Evolutionary conservation across 2,797 vertebrate species (phyloP).

Genomic region (Valencia hispanica): DNA sequence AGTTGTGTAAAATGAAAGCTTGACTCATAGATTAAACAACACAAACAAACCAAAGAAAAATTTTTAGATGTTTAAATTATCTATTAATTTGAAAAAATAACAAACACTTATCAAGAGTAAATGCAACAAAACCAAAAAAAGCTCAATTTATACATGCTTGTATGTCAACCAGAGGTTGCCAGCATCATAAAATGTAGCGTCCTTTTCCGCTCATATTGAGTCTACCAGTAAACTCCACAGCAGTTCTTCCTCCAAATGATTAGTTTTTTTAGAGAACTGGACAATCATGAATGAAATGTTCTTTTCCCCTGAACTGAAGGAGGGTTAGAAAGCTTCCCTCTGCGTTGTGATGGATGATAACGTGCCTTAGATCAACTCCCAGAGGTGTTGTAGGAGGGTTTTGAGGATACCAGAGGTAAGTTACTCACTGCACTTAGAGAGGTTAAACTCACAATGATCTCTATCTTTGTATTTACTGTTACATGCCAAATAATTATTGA

Average conservation of each 20-base stretch:
- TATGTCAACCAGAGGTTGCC: not conserved
- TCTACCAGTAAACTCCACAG: conserved; percentile 8
- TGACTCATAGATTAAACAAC: not conserved
- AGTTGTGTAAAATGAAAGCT: no score
- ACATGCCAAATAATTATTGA: not conserved
- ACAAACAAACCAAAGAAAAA: not conserved
- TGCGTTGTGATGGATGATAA: conserved; percentile 38
- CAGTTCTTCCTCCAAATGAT: conserved; percentile 25
- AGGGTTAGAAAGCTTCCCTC: conserved; percentile 18
- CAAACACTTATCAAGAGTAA: no score
- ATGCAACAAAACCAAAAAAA: not conserved
- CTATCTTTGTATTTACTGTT: not conserved
- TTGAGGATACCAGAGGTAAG: conserved; percentile 68
- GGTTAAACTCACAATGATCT: conserved; percentile 10
- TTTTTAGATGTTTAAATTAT: not conserved
- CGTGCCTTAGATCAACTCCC: conserved; percentile 60
- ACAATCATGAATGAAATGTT: not conserved
- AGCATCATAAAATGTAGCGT: not conserved
- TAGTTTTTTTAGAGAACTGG: not conserved
- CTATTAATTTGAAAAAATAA: not conserved
- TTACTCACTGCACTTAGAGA: conserved; percentile 31
- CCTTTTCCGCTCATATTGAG: not conserved
- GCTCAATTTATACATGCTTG: not conserved
- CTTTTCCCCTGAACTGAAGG: conserved; percentile 11
- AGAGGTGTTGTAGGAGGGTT: conserved; percentile 39